phyloP scores from a whole-genome alignment of 2,888 invertebrate species.

The Hipparchia sbordonii region DNA sequence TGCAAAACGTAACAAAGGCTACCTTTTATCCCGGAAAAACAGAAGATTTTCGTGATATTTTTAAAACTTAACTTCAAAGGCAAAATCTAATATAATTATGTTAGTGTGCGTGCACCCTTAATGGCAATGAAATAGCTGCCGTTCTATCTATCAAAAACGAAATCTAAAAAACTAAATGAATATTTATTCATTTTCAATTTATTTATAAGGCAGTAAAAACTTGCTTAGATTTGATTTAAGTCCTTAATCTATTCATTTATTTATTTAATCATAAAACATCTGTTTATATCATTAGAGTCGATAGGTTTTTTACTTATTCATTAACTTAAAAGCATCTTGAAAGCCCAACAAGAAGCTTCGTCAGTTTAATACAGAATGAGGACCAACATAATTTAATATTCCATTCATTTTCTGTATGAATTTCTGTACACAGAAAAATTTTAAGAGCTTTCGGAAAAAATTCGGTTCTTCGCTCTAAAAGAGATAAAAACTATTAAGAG shows the following conservation, averaged over 20 bases:
- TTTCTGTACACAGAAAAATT: conserved; percentile 68
- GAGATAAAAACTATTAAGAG: conserved; percentile 3
- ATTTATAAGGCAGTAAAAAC: neutral
- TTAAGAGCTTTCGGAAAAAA: conserved; percentile 54
- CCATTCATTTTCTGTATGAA: conserved; percentile 78
- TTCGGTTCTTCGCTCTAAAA: neutral
- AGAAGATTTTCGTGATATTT: too few relatives aligned
- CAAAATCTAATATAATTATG: too few relatives aligned
- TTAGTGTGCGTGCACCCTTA: too few relatives aligned
- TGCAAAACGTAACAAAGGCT: too few relatives aligned
- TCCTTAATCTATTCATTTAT: conserved; percentile 19
- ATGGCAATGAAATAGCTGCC: neutral
- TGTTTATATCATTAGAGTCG: conserved; percentile 54
- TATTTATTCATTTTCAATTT: neutral
- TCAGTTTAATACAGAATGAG: conserved; percentile 77
- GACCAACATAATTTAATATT: conserved; percentile 81
- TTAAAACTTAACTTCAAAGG: too few relatives aligned
- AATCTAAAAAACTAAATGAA: neutral
- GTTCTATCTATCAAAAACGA: neutral
- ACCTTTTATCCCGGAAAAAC: too few relatives aligned
- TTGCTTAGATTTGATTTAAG: neutral
- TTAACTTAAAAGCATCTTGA: conserved; percentile 81
- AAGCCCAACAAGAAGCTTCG: conserved; percentile 79
- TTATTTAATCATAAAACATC: conserved; percentile 33
- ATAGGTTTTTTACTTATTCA: conserved; percentile 79